Evolutionary conservation across 2,888 invertebrate genomes (phyloP).

Genomic region (Epirrhoe tristata): DNA sequence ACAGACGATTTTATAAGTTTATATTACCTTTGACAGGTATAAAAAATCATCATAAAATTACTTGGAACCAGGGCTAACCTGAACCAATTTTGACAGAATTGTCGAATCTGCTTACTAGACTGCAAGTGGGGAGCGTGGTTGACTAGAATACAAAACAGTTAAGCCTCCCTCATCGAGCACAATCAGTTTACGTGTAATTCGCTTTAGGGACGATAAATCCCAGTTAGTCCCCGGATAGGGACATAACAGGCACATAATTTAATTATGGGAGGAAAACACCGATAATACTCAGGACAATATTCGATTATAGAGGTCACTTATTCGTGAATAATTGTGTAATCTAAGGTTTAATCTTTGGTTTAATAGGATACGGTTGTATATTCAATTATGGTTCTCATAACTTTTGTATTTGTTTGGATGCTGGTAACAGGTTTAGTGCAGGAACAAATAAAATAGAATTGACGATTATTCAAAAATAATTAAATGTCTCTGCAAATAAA

Average conservation of each 20-base stretch:
- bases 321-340: constrained; percentile 61
- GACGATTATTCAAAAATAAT: constrained; percentile 10
- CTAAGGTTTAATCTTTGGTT: constrained; percentile 49
- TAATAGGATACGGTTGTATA: constrained; percentile 48
- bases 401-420: constrained; percentile 27
- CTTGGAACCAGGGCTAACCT: background rate
- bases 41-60: background rate
- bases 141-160: constrained; percentile 69
- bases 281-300: constrained; percentile 66
- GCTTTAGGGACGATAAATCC: constrained; percentile 82
- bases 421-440: constrained; percentile 25
- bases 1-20: no score
- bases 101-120: constrained; percentile 37
- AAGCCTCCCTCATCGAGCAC: constrained; percentile 67
- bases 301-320: constrained; percentile 71
- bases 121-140: constrained; percentile 50
- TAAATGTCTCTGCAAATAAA: constrained; percentile 6
- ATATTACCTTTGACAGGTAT: no score
- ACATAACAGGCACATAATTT: constrained; percentile 69
- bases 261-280: constrained; percentile 67
- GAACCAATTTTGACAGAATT: constrained; percentile 26
- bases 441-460: constrained; percentile 6
- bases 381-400: constrained; percentile 44
- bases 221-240: constrained; percentile 57
- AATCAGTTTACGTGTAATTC: constrained; percentile 79